Percentiles rank a stretch among this genome's conserved stretches.
These are phyloP conservation scores for Condylura cristata DNA, from an alignment of 2,113 vertebrate genomes.

Conservation along the genomic window DNA sequence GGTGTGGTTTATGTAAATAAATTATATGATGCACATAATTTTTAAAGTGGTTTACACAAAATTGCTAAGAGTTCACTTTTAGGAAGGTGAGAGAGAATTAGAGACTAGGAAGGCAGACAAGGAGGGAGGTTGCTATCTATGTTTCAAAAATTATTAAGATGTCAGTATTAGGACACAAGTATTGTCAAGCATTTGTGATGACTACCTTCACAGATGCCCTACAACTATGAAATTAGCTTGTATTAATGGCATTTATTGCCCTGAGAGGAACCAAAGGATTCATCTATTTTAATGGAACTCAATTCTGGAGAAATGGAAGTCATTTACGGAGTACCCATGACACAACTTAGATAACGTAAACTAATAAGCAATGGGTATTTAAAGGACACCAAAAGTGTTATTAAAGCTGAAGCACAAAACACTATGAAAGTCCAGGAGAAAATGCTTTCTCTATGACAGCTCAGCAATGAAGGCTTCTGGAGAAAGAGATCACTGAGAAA, in stretches of 20 bases:
- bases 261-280: conserved; percentile 1
- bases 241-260: not conserved
- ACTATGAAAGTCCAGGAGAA: not conserved
- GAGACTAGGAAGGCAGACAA: not conserved
- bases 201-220: not conserved
- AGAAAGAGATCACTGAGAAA: not conserved
- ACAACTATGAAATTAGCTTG: not conserved
- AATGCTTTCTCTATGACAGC: not conserved
- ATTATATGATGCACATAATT: not conserved
- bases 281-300: not conserved
- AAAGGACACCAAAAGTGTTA: not conserved
- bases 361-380: not conserved
- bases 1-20: not conserved
- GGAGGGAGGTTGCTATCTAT: not conserved
- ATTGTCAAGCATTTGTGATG: no score
- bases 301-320: not conserved
- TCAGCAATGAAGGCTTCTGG: not conserved
- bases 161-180: not conserved
- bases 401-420: not conserved
- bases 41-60: not conserved
- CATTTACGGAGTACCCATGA: not conserved
- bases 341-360: not conserved
- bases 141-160: not conserved
- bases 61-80: not conserved
- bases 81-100: not conserved